Evolutionary conservation across 2,888 invertebrate genomes (phyloP).

Genomic region (Apotomis capreana): DNA sequence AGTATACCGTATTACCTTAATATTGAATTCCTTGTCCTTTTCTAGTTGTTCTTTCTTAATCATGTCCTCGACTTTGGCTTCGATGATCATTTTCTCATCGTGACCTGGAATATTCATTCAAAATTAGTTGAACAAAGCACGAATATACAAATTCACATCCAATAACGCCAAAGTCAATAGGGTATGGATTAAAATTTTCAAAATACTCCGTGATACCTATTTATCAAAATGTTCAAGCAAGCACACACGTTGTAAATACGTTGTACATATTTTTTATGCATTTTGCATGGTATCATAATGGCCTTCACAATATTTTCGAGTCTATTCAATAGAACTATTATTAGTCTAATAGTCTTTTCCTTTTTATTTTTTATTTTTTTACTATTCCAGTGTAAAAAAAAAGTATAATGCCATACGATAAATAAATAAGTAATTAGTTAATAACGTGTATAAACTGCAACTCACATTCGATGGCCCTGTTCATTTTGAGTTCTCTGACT

Average conservation of each 20-base stretch:
- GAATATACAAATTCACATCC: background rate
- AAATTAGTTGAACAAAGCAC: background rate
- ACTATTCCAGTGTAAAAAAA: too few species aligned
- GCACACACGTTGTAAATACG: too few species aligned
- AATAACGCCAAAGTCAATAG: too few species aligned
- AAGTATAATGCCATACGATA: background rate
- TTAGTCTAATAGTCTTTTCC: too few species aligned
- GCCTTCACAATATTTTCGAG: too few species aligned
- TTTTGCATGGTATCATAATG: too few species aligned
- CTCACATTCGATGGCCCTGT: conserved; percentile 77
- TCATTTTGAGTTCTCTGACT: conserved; percentile 68
- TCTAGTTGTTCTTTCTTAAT: conserved; percentile 87
- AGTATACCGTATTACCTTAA: conserved; percentile 78
- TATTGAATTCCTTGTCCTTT: conserved; percentile 87
- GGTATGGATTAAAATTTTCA: too few species aligned
- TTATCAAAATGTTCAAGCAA: too few species aligned
- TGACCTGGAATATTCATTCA: conserved; percentile 55
- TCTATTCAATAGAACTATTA: too few species aligned
- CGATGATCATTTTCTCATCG: conserved; percentile 73
- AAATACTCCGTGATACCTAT: too few species aligned
- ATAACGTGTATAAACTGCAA: conserved; percentile 29
- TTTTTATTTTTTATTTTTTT: too few species aligned
- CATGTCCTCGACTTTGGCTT: conserved; percentile 87
- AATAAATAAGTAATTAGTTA: background rate
- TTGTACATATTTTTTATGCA: too few species aligned